Evolutionary conservation across 2,797 vertebrate genomes (phyloP), one percentile per base, ranked within the genome.

Genomic region (Cyclura pinguis): DNA sequence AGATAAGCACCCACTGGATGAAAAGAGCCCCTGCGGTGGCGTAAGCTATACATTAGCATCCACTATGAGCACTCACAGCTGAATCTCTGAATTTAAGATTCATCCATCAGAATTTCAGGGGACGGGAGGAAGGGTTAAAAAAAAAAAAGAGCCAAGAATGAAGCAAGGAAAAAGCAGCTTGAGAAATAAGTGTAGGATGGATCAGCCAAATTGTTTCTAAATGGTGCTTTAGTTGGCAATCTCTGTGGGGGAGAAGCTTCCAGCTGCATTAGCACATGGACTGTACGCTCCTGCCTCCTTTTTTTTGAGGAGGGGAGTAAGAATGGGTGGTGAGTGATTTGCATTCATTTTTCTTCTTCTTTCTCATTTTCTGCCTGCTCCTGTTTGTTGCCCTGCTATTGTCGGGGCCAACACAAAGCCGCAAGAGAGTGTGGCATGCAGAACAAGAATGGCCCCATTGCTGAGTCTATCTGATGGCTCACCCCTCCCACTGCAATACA

Each of bases 141-240:
- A 29, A n/a, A 27, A 38, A 18, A 4, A 22, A 55, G 12, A 89
- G 32, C 6, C 38, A 13, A n/a, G 22, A 62, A 20, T 0, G 76
- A 80, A 85, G 7, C 55, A 9, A 35, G 27, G 35, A 27, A 32
- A 69, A 89, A 18, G 38, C 74, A 78, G 62, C 27, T 78, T 29
- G 0, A 64, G 69, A 77, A 42, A 57, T 80, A 86, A 85, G 91
- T 85, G 85, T 87, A 90, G 92, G 91, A 95, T 88, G 89, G 94
- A 94, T 95, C 95, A 95, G 93, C 88, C 91, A 96, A 95, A 96
- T 94, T 94, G 94, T 95, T 96, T 93, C 93, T 94, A 95, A 96
- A 95, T 95, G 92, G 91, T 91, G 95, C 95, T 94, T 92, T 93
- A 94, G 93, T 96, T 93, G 94, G 91, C 94, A 62, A 87, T 90